Conservation (phyloP, 2,888 invertebrate species). For the Byasa hedistus region DNA sequence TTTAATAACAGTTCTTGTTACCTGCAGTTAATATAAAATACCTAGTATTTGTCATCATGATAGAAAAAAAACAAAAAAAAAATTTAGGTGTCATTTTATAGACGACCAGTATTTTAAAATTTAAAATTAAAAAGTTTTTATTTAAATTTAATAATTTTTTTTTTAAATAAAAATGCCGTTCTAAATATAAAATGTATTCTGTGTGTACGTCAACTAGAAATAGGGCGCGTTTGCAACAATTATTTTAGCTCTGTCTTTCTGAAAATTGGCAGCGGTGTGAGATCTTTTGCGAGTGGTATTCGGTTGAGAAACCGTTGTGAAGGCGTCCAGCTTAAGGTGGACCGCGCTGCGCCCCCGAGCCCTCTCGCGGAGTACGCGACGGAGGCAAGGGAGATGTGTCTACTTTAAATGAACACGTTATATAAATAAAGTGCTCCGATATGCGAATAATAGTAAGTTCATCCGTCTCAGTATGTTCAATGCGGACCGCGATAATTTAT, state of each 20-base stretch:
- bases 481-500: conserved; percentile 37
- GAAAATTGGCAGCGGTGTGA: conserved; percentile 78
- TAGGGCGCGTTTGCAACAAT: conserved; percentile 78
- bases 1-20: no score
- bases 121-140: no score
- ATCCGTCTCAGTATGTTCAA: conserved; percentile 51
- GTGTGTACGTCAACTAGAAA: conserved; percentile 70
- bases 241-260: conserved; percentile 80
- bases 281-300: conserved; percentile 76
- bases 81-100: no score
- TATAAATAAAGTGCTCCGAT: conserved; percentile 76
- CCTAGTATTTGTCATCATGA: no score
- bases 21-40: no score
- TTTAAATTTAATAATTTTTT: background rate
- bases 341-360: conserved; percentile 50
- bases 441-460: conserved; percentile 75
- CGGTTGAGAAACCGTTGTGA: conserved; percentile 77
- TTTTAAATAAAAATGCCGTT: conserved; percentile 40
- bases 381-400: conserved; percentile 54
- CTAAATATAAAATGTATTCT: conserved; percentile 47
- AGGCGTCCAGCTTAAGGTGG: conserved; percentile 52
- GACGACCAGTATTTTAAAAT: no score
- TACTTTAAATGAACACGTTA: conserved; percentile 57
- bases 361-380: conserved; percentile 35
- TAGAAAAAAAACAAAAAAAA: no score